Base-by-base conservation (phyloP, 2,888 invertebrate genomes). In the Parnassius orleans region DNA sequence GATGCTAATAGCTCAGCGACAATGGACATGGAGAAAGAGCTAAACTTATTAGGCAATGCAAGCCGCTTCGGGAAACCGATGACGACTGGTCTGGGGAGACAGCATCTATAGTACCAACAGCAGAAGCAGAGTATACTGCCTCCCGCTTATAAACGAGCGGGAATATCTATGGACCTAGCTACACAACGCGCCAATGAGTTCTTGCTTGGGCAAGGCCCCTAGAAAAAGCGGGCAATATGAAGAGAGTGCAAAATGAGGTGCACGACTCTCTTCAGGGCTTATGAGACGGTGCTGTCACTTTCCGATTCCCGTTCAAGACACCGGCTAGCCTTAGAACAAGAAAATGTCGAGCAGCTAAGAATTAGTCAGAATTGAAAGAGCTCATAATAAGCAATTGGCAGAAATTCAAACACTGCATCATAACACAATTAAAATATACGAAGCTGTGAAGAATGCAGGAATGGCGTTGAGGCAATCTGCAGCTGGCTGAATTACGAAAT, bases 321-420 rank as follows among this genome's bases (percentile, higher is more conserved):
- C 15, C 50, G n/a, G 3, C n/a, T 50, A 2, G 11, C n/a, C 5
- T 2, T 50, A 5, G 50, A 50, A n/a, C 50, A 50, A n/a, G 50
- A 50, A n/a, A n/a, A 50, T 3, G 14, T 10, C n/a, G 50, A 50
- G 50, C 50, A 9, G 50, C 50, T 10, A 50, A 50, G 50, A 50
- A 10, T n/a, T 50, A 7, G 14, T 50, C 0, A 15, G 14, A n/a
- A 50, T 50, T 2, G 50, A 50, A 15, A 10, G 50, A 50, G 50
- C 50, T 1, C 50, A 50, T 1, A 50, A 10, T n/a, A n/a, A 50
- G 5, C 15, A 15, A 15, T 7, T 50, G 50, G n/a, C 14, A 15
- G 50, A 50, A 2, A n/a, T 50, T n/a, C 15, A 50, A 12, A 50
- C 50, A 10, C 2, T 10, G n/a, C 10, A 10, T 9, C 9, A 10